Percentiles rank a stretch among this genome's conserved stretches.
These are phyloP conservation scores for Lordiphosa andalusiaca DNA, from an alignment of 2,888 invertebrate species.

Conservation along the genomic window DNA sequence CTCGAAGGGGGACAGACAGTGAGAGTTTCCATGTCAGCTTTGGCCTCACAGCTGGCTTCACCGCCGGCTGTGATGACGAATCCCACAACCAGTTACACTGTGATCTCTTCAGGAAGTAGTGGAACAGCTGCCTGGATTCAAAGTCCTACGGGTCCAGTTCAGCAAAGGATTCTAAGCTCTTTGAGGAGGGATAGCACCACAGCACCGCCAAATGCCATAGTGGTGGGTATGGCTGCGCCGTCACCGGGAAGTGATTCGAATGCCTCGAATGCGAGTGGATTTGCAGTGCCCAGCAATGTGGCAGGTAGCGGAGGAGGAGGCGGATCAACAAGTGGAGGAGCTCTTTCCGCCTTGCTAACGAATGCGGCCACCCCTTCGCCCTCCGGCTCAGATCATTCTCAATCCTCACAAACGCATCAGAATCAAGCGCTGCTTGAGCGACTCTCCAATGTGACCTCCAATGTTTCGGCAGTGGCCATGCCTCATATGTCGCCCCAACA, in stretches of 20 bases:
- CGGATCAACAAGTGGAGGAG: constrained; percentile 35
- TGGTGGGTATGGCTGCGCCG: constrained; percentile 80
- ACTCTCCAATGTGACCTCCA: constrained; percentile 77
- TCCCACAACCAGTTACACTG: constrained; percentile 66
- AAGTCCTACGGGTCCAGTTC: constrained; percentile 38
- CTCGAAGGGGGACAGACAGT: constrained; percentile 72
- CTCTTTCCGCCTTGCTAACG: constrained; percentile 82
- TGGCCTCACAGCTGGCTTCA: constrained; percentile 80
- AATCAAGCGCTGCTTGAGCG: constrained; percentile 79
- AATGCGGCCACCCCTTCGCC: constrained; percentile 79
- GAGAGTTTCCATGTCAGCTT: constrained; percentile 81
- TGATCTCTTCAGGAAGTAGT: constrained; percentile 38
- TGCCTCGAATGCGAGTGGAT: constrained; percentile 80
- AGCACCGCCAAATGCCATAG: constrained; percentile 77
- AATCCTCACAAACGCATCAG: constrained; percentile 73
- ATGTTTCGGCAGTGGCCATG: constrained; percentile 61
- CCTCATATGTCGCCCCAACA: constrained; percentile 79
- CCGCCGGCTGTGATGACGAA: constrained; percentile 80
- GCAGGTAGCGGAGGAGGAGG: constrained; percentile 32
- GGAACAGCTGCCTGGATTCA: constrained; percentile 33
- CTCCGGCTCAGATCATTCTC: constrained; percentile 78
- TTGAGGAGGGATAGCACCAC: constrained; percentile 80
- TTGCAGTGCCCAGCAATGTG: constrained; percentile 81
- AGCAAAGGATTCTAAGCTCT: constrained; percentile 79
- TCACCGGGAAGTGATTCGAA: constrained; percentile 80